These are phyloP conservation scores for Macrophya annulata DNA, from an alignment of 2,888 invertebrate genomes.

Conservation along the genomic window DNA sequence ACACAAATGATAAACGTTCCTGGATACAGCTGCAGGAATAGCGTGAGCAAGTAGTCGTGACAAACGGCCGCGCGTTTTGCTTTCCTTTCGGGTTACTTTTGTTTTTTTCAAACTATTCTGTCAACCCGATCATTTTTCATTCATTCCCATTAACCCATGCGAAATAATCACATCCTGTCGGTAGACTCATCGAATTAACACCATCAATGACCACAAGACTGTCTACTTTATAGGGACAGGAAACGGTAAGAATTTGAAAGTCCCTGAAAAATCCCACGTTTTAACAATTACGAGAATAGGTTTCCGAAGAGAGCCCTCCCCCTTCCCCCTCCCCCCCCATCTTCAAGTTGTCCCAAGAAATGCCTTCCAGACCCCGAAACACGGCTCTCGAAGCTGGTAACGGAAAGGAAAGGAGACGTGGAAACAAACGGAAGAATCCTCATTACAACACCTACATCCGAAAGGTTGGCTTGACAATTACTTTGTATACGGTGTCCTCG, in stretches of 20 bases:
- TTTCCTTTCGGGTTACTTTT: background rate
- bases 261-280: constrained; percentile 24
- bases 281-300: background rate
- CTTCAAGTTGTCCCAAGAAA: background rate
- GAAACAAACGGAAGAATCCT: background rate
- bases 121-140: background rate
- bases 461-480: constrained; percentile 6
- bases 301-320: background rate
- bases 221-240: background rate
- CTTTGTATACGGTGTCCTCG: background rate
- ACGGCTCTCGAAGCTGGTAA: background rate
- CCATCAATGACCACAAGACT: background rate
- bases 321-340: too few species aligned
- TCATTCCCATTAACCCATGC: background rate
- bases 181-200: background rate
- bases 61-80: background rate
- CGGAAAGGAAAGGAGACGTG: background rate
- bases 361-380: constrained; percentile 8
- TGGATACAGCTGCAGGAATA: background rate
- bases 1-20: background rate
- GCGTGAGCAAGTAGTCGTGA: background rate
- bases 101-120: background rate
- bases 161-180: background rate
- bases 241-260: background rate
- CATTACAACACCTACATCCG: constrained; percentile 38